Base-by-base conservation (phyloP, 2,797 vertebrate genomes). In the Spinus olivaceus region DNA sequence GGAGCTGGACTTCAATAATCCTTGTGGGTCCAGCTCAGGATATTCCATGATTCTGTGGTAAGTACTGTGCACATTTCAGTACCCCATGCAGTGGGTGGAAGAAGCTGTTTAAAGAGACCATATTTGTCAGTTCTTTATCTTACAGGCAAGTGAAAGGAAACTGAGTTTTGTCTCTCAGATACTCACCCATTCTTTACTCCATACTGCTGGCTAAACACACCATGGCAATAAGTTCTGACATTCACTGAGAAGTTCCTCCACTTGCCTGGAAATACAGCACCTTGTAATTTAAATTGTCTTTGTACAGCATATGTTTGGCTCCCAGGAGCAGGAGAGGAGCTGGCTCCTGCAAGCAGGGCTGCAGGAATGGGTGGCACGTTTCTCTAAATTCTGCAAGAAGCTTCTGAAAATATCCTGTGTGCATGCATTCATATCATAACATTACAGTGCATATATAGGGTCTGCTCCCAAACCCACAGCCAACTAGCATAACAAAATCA, bases 401-500 rank as follows among this genome's bases (percentile, higher is more conserved):
- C 81, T 90, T 91, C 87, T 93, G 90, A 94, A 94, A 97, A 94
- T 70, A 87, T 50, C 82, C 86, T 78, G 53, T 80, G 87, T 87
- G 91, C 73, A 63, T 8, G 30, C 73, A 70, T 92, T 94, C 86
- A 50, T 92, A 81, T 91, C 94, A 90, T 92, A 96, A 91, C 39
- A 35, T 90, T 90, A 42, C 81, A 94, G 91, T 14, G 1, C 94
- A 60, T 64, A 70, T 72, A 42, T 86, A 95, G 80, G 86, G 79
- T 93, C 92, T 95, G 92, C 78, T 96, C 94, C 89, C 94, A 95
- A 94, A 95, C 70, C 94, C 92, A 65, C 93, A 96, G 93, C 95
- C 96, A 95, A 88, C 89, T 93, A 94, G 70, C 95, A 82, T 90
- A 96, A 83, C 88, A 95, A 96, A 97, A 96, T 96, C 94, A 87